These are phyloP conservation scores for Sussaba pulchella DNA, from an alignment of 2,888 invertebrate species.

Conservation along the genomic window DNA sequence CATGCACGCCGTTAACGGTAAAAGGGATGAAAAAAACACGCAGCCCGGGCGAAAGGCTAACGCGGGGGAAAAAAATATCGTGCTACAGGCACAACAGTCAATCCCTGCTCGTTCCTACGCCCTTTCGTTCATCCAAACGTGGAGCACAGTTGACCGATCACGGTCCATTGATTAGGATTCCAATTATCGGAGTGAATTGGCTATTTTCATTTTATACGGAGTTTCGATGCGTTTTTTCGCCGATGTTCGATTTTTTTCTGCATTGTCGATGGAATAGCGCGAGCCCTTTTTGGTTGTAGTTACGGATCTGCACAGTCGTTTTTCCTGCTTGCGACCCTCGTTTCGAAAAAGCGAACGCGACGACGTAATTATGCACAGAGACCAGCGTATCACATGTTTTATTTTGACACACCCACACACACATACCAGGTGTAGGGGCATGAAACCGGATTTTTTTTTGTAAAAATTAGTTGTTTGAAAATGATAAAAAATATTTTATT, in stretches of 20 bases:
- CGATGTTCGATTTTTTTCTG: constrained; percentile 48
- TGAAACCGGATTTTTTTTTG: too few relatives aligned
- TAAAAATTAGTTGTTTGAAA: too few relatives aligned
- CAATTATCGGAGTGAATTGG: constrained; percentile 80
- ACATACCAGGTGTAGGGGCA: too few relatives aligned
- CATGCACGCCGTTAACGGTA: constrained; percentile 56
- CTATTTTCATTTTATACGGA: constrained; percentile 68
- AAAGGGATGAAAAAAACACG: constrained; percentile 59
- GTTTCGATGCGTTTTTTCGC: constrained; percentile 52
- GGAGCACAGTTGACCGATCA: constrained; percentile 76
- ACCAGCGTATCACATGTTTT: too few relatives aligned
- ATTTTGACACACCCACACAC: too few relatives aligned
- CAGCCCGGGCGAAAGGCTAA: constrained; percentile 56
- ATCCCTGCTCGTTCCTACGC: background rate
- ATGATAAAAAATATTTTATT: too few relatives aligned
- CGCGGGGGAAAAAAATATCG: constrained; percentile 54
- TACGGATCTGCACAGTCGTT: constrained; percentile 4
- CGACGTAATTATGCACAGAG: too few relatives aligned
- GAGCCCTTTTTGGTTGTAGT: constrained; percentile 9
- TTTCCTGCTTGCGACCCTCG: too few relatives aligned
- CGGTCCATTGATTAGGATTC: constrained; percentile 81
- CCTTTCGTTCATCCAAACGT: constrained; percentile 57
- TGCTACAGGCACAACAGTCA: constrained; percentile 42
- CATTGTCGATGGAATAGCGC: constrained; percentile 50
- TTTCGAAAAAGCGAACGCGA: too few relatives aligned